Evolutionary conservation across 1,140 invertebrate species (phyloP), one percentile per base, ranked within the genome.

Genomic region (Pseudomyrmex dendroicus): DNA sequence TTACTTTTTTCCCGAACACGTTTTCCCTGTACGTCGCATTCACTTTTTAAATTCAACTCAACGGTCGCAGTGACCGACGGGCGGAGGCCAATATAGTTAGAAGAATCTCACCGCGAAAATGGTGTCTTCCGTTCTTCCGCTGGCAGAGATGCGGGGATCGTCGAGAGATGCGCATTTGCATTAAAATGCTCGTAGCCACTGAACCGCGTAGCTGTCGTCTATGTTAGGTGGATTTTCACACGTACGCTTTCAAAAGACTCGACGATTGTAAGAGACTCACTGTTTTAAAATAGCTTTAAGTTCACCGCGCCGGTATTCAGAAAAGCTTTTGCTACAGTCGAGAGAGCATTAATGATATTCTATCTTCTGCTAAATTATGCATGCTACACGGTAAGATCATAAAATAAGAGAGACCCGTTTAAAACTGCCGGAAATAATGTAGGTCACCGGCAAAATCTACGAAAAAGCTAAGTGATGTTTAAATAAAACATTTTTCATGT

Each of bases 121-220:
- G 66, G 62, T 87, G 73, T 76, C 74, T 80, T 84, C 64, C 77
- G 83, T 82, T 84, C 87, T 52, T 63, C n/a, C n/a, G 35, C 56
- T 67, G 35, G 25, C 20, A 20, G 54, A 50, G 17, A 35, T 68
- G 56, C 68, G 83, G 56, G 50, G 46, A 68, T 77, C 73, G 76
- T 13, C 35, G 35, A 77, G 76, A 87, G 72, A 78, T 73, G 86
- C 25, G 72, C 85, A 88, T 88, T 88, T 88, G 83, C 87, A 88
- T 88, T 83, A 88, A 88, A 88, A 88, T 88, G 83, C 83, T 52
- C 52, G 50, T 68, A 85, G 61, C 59, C 44, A 59, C 12, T 57
- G 52, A 86, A 48, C 74, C 62, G 56, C 48, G 7, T 68, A 73
- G 46, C n/a, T 78, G 59, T 84, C 73, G 72, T 85, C 84, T 64